phyloP scores from a whole-genome alignment of 2,113 vertebrate genomes.

The Larimichthys crocea region DNA sequence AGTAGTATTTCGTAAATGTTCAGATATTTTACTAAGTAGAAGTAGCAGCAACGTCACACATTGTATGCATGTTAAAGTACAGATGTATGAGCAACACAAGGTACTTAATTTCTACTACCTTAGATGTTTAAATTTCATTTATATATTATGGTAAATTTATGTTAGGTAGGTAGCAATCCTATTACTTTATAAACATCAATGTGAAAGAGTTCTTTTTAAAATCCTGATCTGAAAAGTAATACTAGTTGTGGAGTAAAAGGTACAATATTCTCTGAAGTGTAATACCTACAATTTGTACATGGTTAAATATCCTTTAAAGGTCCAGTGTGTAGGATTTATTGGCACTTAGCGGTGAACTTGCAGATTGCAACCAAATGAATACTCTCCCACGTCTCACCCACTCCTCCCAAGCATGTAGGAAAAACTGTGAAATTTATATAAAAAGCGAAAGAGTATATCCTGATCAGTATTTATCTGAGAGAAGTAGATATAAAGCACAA shows the following conservation, averaged over 20 bases:
- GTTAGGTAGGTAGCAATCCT: not conserved
- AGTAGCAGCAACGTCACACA: not conserved
- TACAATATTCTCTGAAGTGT: not conserved
- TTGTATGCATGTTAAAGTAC: not conserved
- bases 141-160: not conserved
- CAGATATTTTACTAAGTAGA: not conserved
- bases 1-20: not conserved
- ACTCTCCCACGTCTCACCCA: too few species aligned
- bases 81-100: not conserved
- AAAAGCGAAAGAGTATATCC: too few species aligned
- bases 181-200: too few species aligned
- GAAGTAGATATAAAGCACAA: too few species aligned
- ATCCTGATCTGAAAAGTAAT: not conserved
- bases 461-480: too few species aligned
- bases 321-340: too few species aligned
- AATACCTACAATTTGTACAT: not conserved
- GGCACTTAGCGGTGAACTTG: too few species aligned
- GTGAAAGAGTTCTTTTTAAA: too few species aligned
- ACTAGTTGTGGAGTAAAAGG: not conserved
- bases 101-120: not conserved
- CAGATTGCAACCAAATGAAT: too few species aligned
- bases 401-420: too few species aligned
- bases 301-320: not conserved
- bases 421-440: too few species aligned
- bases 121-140: not conserved